These are phyloP conservation scores for Panzeria rudis DNA, from an alignment of 2,888 invertebrate species.

Conservation along the genomic window DNA sequence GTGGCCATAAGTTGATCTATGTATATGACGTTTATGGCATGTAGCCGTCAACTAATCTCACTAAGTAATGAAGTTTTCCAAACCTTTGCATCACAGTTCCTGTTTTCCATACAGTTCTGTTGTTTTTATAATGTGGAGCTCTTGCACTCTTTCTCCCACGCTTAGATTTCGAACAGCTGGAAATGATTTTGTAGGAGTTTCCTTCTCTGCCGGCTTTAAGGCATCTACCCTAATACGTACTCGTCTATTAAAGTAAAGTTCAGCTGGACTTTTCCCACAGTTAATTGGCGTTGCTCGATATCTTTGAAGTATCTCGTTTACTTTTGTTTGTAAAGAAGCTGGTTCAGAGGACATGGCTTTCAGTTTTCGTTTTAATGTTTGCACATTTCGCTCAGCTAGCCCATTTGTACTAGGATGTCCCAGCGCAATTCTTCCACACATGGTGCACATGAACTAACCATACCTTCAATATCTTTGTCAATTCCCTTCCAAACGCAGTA, in stretches of 20 bases:
- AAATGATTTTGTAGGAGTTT: background rate
- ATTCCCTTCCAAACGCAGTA: too few relatives aligned
- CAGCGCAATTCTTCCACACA: too few relatives aligned
- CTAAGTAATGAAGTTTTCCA: slow-evolving; percentile 38
- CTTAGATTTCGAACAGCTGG: slow-evolving; percentile 51
- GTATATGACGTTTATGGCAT: slow-evolving; percentile 53
- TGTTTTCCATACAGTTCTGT: slow-evolving; percentile 74
- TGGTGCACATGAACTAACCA: too few relatives aligned
- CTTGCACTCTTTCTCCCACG: slow-evolving; percentile 58
- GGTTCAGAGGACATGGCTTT: slow-evolving; percentile 39
- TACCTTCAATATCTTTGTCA: too few relatives aligned
- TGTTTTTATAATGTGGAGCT: slow-evolving; percentile 35
- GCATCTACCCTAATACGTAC: slow-evolving; percentile 53
- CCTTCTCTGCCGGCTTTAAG: slow-evolving; percentile 29
- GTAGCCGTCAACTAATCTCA: slow-evolving; percentile 54
- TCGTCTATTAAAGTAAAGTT: slow-evolving; percentile 50
- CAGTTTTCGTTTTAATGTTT: slow-evolving; percentile 47
- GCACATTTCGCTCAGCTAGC: too few relatives aligned
- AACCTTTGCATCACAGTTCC: background rate
- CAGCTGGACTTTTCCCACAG: slow-evolving; percentile 58
- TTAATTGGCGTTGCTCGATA: slow-evolving; percentile 51
- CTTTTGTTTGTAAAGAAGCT: slow-evolving; percentile 36
- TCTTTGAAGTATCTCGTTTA: slow-evolving; percentile 56
- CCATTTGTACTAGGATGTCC: too few relatives aligned
- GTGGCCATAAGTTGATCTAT: slow-evolving; percentile 29